Conservation (phyloP, 2,797 vertebrate genomes). For the Arctocebus calabarensis region DNA sequence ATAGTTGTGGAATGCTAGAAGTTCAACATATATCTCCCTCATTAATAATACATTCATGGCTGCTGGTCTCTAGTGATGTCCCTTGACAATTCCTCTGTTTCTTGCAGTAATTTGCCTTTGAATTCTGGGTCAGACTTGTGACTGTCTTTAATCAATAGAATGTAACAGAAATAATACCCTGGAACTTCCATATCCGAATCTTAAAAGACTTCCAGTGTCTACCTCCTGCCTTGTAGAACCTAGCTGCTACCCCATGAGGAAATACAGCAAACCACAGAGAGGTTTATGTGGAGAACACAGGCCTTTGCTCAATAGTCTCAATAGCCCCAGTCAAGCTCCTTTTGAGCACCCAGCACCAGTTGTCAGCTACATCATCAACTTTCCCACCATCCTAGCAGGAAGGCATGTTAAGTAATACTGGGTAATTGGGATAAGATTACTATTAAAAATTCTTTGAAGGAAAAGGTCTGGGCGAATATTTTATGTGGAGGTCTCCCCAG, state of each 20-base stretch:
- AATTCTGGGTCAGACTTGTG: neutral
- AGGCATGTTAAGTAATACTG: neutral
- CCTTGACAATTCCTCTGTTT: neutral
- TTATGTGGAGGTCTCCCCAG: too few species aligned
- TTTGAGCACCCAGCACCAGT: neutral
- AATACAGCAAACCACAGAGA: neutral
- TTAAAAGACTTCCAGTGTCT: neutral
- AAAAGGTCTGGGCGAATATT: too few species aligned
- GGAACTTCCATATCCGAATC: neutral
- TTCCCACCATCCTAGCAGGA: neutral
- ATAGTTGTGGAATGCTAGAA: neutral
- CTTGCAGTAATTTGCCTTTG: neutral
- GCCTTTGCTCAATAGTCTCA: neutral
- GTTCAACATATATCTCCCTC: neutral
- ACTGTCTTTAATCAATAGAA: neutral
- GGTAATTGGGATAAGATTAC: neutral
- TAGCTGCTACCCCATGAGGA: neutral
- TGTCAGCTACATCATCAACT: neutral
- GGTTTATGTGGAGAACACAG: neutral
- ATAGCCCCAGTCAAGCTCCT: neutral
- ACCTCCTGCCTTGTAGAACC: neutral
- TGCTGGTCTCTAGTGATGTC: neutral
- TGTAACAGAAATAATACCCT: neutral
- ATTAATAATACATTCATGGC: neutral
- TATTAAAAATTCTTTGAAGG: neutral